These are phyloP conservation scores for Bathynomus jamesi DNA, from an alignment of 1,140 invertebrate species.

Conservation along the genomic window DNA sequence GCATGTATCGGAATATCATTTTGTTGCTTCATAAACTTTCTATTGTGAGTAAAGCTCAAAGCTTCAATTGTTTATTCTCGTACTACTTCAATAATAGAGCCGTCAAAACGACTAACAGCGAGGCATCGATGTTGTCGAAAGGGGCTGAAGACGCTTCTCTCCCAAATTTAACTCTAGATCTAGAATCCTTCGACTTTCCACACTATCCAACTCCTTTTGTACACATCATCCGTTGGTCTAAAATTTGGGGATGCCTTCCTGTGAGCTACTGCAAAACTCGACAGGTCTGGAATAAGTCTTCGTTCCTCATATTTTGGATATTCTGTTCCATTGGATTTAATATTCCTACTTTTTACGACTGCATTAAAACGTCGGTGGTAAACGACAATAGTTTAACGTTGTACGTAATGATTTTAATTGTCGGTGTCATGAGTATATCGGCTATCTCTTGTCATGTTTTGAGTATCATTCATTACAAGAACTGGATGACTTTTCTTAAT, in stretches of 20 bases:
- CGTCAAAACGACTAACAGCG: too few species aligned
- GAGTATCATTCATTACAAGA: conserved; percentile 22
- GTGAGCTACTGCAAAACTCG: conserved; percentile 14
- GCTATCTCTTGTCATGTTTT: conserved; percentile 23
- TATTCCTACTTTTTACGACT: conserved; percentile 34
- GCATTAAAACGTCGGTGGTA: conserved; percentile 28
- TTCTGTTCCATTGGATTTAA: conserved; percentile 33
- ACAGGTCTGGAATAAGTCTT: conserved; percentile 19
- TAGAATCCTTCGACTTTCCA: background rate
- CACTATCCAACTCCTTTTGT: conserved; percentile 34
- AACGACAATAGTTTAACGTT: conserved; percentile 27
- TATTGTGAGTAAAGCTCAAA: too few species aligned
- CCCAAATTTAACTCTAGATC: background rate
- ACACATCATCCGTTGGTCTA: conserved; percentile 34
- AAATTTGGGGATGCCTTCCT: conserved; percentile 34
- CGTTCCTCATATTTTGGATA: conserved; percentile 27
- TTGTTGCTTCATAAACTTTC: too few species aligned
- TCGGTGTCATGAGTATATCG: conserved; percentile 34
- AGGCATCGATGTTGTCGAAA: too few species aligned
- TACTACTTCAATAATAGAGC: too few species aligned
- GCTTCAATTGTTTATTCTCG: too few species aligned
- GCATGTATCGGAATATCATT: too few species aligned
- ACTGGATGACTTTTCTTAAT: conserved; percentile 30
- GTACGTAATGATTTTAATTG: conserved; percentile 36
- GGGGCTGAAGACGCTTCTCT: background rate